Conservation (phyloP, 2,888 invertebrate genomes). For the Oxystoma pomonae region DNA sequence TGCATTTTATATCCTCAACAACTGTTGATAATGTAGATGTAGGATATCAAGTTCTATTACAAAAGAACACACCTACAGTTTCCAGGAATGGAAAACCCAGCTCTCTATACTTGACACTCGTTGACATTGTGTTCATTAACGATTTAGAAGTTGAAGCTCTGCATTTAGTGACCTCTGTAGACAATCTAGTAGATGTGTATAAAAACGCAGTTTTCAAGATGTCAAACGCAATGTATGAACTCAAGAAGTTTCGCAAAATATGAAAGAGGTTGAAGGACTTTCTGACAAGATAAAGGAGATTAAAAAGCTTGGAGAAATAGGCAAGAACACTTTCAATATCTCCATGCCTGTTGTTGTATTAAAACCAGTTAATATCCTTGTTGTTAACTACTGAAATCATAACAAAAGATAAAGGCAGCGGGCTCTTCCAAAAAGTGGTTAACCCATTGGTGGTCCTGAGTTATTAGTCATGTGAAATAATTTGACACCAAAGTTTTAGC, state of each 20-base stretch:
- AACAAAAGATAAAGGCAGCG: too few species aligned
- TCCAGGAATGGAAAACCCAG: constrained; percentile 66
- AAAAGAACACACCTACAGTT: constrained; percentile 50
- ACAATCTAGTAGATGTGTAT: constrained; percentile 86
- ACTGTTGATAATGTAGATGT: constrained; percentile 92
- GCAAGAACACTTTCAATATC: too few species aligned
- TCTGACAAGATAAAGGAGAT: constrained; percentile 77
- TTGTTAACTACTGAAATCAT: too few species aligned
- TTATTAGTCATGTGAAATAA: too few species aligned
- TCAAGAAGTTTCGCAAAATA: constrained; percentile 38
- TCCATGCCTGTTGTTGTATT: too few species aligned
- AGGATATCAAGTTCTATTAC: constrained; percentile 75
- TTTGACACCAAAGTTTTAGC: too few species aligned
- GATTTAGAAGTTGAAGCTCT: constrained; percentile 90
- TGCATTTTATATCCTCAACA: constrained; percentile 85
- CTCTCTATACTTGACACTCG: constrained; percentile 67
- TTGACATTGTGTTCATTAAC: constrained; percentile 77
- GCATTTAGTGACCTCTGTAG: constrained; percentile 84
- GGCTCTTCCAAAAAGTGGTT: too few species aligned
- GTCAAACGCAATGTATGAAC: constrained; percentile 90
- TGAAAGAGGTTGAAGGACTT: constrained; percentile 82
- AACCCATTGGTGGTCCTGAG: too few species aligned
- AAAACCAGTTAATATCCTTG: too few species aligned
- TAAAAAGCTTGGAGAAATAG: constrained; percentile 59
- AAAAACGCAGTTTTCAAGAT: constrained; percentile 90